Percentiles rank a stretch among this genome's conserved stretches.
Evolutionary conservation across 2,797 vertebrate species (phyloP).

Genomic region (Glossophaga mutica): DNA sequence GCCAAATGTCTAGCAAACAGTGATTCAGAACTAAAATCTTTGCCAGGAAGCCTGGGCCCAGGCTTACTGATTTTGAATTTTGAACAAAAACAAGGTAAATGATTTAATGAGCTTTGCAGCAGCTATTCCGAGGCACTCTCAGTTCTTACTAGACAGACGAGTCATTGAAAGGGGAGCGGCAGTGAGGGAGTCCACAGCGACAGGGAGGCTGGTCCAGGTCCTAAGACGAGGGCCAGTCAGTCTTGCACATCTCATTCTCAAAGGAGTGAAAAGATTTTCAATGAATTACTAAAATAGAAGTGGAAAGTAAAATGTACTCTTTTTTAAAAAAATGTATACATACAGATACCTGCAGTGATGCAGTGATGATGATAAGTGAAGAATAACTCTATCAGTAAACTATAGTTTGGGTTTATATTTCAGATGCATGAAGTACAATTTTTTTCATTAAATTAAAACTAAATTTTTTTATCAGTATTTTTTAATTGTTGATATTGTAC

Average conservation of each 20-base stretch:
- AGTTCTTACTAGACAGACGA: not conserved
- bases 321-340: not conserved
- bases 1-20: not conserved
- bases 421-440: not conserved
- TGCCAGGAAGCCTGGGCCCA: not conserved
- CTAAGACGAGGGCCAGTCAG: not conserved
- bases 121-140: not conserved
- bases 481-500: no score
- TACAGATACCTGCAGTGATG: not conserved
- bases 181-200: not conserved
- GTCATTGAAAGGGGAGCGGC: not conserved
- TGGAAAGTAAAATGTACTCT: not conserved
- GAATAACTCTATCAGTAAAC: not conserved
- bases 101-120: not conserved
- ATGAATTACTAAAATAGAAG: not conserved
- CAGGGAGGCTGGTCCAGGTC: not conserved
- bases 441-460: conserved; percentile 27
- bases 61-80: not conserved
- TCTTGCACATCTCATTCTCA: not conserved
- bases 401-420: not conserved
- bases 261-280: not conserved
- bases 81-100: not conserved
- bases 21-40: not conserved
- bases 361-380: not conserved
- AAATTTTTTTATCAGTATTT: no score